Percentiles rank a stretch among this genome's conserved stretches.
phyloP scores from a whole-genome alignment of 1,140 invertebrate genomes.

The Lepidurus apus region DNA sequence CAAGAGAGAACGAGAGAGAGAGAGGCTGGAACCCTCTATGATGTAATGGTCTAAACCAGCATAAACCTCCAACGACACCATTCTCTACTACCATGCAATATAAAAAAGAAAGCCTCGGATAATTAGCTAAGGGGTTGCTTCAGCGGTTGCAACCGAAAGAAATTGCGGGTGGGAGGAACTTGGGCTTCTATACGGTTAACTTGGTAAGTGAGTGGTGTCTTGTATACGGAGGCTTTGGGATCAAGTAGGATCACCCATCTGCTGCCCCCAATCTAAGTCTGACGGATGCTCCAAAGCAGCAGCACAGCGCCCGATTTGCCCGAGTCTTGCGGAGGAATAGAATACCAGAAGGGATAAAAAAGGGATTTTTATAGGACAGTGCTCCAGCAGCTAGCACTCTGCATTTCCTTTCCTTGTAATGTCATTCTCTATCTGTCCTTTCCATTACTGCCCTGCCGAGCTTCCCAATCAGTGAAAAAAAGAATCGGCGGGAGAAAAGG shows the following conservation, averaged over 20 bases:
- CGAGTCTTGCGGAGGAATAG: background rate
- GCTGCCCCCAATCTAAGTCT: background rate
- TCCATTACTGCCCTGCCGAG: background rate
- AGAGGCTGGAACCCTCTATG: background rate
- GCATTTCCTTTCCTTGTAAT: background rate
- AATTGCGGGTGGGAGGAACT: background rate
- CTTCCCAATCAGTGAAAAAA: background rate
- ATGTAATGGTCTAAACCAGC: background rate
- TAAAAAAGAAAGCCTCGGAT: background rate
- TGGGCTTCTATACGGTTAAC: constrained; percentile 7
- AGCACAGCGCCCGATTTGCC: background rate
- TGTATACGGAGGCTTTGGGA: background rate
- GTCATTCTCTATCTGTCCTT: constrained; percentile 3
- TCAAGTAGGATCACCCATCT: constrained; percentile 21
- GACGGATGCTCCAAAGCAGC: background rate
- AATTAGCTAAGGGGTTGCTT: constrained; percentile 14
- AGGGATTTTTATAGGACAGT: background rate
- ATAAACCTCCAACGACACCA: background rate
- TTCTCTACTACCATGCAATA: too few species aligned
- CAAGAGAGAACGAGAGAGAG: background rate
- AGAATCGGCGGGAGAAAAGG: background rate
- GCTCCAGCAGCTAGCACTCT: background rate
- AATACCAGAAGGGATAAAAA: background rate
- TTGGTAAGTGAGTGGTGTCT: constrained; percentile 16
- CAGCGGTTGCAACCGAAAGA: too few species aligned